A percentile compares a stretch with the other conserved stretches of the same genome.
Conservation (phyloP, 2,113 vertebrate species). For the Oreocharis arfaki region DNA sequence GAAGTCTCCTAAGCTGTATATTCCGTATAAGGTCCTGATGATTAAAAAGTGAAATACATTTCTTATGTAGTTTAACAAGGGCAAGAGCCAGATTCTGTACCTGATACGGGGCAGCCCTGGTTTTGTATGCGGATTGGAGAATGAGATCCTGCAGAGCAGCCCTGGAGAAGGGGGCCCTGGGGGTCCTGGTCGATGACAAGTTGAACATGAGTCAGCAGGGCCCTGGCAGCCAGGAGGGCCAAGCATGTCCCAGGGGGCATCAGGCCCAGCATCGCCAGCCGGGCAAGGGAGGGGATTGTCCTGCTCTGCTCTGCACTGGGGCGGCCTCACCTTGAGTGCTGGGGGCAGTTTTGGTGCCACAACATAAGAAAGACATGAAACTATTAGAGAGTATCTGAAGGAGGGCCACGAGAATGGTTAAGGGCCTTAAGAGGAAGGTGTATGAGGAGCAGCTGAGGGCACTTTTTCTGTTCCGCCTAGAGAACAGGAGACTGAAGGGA, state of each 20-base stretch:
- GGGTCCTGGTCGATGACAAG: rapidly evolving
- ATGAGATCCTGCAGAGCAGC: not conserved
- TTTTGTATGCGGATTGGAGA: not conserved
- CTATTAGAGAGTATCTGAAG: not conserved
- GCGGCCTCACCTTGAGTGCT: rapidly evolving
- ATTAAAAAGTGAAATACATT: not conserved
- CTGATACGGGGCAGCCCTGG: not conserved
- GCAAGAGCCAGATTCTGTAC: not conserved
- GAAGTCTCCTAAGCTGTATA: not conserved
- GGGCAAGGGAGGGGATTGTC: not conserved
- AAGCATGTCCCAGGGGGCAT: rapidly evolving
- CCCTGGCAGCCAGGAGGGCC: not conserved
- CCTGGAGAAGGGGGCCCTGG: not conserved
- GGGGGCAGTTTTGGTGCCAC: not conserved
- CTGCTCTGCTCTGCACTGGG: not conserved
- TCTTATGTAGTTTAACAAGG: not conserved
- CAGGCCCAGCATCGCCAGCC: not conserved
- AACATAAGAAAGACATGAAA: not conserved
- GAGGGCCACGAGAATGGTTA: rapidly evolving
- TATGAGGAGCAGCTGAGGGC: not conserved
- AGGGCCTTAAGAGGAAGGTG: rapidly evolving
- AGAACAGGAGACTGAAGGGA: not conserved
- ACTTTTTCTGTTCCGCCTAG: not conserved
- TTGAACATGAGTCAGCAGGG: not conserved
- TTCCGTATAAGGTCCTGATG: not conserved